phyloP scores from a whole-genome alignment of 2,888 invertebrate genomes.

The Hecatera dysodea region DNA sequence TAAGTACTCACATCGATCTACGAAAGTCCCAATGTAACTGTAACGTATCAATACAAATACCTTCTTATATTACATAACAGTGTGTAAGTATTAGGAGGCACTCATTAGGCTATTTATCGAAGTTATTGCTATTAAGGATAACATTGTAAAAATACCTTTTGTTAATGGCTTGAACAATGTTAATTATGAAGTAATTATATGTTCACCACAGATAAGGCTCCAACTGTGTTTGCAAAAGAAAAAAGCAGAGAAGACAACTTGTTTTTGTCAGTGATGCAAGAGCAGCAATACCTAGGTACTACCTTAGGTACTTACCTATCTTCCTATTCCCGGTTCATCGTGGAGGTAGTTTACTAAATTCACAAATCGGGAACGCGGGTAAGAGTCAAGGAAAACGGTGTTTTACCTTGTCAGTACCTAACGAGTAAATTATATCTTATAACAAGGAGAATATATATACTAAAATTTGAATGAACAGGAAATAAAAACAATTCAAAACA shows the following conservation, averaged over 20 bases:
- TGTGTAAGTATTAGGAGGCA: not conserved
- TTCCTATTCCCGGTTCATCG: not conserved
- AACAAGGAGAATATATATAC: not conserved
- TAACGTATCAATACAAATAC: not conserved
- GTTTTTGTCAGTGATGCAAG: not conserved
- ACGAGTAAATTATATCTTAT: too few species aligned
- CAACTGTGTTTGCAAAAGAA: not conserved
- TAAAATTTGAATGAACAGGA: constrained; percentile 12
- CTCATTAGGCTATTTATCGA: constrained; percentile 25
- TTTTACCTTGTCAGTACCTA: not conserved
- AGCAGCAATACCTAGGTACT: not conserved
- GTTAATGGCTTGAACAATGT: constrained; percentile 24
- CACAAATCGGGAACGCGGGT: not conserved
- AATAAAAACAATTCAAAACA: constrained; percentile 8
- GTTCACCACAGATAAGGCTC: constrained; percentile 19
- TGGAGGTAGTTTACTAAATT: not conserved
- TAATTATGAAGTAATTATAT: constrained; percentile 10
- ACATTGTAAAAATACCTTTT: constrained; percentile 30
- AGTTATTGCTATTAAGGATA: constrained; percentile 34
- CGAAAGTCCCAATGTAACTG: constrained; percentile 3
- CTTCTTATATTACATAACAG: not conserved
- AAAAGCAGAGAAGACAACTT: not conserved
- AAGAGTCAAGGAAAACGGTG: not conserved
- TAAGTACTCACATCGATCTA: constrained; percentile 23
- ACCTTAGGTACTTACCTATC: not conserved